These are phyloP conservation scores for Apeira syringaria DNA, from an alignment of 2,888 invertebrate species.

Conservation along the genomic window DNA sequence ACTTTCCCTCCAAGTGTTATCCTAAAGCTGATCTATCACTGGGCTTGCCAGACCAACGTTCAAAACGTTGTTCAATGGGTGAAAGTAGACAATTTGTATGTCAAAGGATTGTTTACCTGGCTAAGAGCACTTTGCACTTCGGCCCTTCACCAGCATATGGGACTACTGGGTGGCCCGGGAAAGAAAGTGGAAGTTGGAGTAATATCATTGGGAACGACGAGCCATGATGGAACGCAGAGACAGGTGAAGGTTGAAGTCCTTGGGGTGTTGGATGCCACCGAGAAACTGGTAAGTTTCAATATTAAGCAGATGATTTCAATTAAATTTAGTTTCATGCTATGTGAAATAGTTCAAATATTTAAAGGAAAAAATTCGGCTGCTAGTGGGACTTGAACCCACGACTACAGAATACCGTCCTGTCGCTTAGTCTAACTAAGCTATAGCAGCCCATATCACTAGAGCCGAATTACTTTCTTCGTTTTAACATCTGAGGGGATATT, in stretches of 20 bases:
- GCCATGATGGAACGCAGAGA: slow-evolving; percentile 89
- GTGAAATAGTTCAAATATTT: too few relatives aligned
- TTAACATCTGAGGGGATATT: too few relatives aligned
- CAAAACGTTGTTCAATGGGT: slow-evolving; percentile 96
- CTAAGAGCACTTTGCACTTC: slow-evolving; percentile 90
- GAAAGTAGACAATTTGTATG: slow-evolving; percentile 83
- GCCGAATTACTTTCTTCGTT: too few relatives aligned
- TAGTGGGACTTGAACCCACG: too few relatives aligned
- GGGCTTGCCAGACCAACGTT: slow-evolving; percentile 95
- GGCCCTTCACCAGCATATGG: slow-evolving; percentile 90
- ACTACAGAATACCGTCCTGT: too few relatives aligned
- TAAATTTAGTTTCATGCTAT: too few relatives aligned
- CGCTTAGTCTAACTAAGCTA: too few relatives aligned
- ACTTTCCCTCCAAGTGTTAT: slow-evolving; percentile 92
- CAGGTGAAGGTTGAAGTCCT: slow-evolving; percentile 95
- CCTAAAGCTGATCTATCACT: slow-evolving; percentile 93
- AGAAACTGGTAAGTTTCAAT: slow-evolving; percentile 84
- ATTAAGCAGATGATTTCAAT: too few relatives aligned
- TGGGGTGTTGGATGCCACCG: slow-evolving; percentile 90
- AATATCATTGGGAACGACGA: slow-evolving; percentile 93
- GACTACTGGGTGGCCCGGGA: slow-evolving; percentile 88
- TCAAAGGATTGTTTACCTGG: slow-evolving; percentile 85
- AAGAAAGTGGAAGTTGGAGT: slow-evolving; percentile 92
- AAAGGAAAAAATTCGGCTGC: too few relatives aligned
- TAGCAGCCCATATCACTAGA: too few relatives aligned